Evolutionary conservation across 2,113 vertebrate genomes (phyloP), one percentile per base, ranked within the genome.

Genomic region (Hydrochoerus hydrochaeris): DNA sequence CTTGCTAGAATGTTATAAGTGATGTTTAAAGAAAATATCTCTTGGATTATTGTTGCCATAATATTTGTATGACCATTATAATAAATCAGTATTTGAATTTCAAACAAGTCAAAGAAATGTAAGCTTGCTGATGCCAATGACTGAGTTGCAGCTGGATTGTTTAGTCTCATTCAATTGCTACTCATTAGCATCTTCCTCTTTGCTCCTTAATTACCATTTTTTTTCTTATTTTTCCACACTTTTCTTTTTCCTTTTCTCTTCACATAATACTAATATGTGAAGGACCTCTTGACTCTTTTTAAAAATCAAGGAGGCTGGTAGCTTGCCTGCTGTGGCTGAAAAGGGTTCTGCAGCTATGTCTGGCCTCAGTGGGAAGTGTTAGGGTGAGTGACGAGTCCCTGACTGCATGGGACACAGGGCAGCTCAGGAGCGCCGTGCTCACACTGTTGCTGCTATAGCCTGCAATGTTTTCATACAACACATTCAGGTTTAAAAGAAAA

Each of bases 361-460:
- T 73, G 44, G 78, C 46, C 58, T 35, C 52, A 4, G 20, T 3
- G 9, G 49, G 57, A 57, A 35, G 85, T 1, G 13, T 2, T 49
- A 28, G 41, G 54, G 52, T 83, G 62, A 46, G 19, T 46, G 49
- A 52, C 19, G 46, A 62, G 69, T 17, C 54, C 46, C 75, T 4
- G 8, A 12, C 5, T 0, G 1, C 19, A 44, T 32, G 1, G 1
- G n/a, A 65, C 35, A 87, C 17, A 58, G 4, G 58, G 19, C 38
- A 17, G 80, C 35, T 46, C 4, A 0, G 65, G 1, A 44, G 4
- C 22, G 7, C 0, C 3, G 0, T 60, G 28, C 44, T 41, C 28
- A 35, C 0, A 0, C 3, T 6, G 4, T 4, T 30, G 9, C 38
- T 14, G 0, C 13, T 32, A 7, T 17, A 57, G 46, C 78, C 30